Evolutionary conservation across 2,113 vertebrate species (phyloP).

Genomic region (Puntigrus tetrazona): DNA sequence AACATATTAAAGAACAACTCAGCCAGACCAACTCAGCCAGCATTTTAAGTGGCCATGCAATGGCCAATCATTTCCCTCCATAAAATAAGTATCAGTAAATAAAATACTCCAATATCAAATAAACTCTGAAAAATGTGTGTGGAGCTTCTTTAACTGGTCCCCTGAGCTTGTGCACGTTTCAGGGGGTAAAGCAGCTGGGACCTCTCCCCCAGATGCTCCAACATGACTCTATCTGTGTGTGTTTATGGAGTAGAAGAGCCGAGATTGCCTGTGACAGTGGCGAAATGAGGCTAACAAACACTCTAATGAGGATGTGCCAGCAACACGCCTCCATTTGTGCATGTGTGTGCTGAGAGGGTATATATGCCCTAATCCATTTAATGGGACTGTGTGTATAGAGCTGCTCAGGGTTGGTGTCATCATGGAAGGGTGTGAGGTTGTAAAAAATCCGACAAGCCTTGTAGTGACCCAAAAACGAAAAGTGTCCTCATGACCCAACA

Average conservation of each 20-base stretch:
- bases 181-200: slow-evolving; percentile 59
- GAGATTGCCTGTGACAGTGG: slow-evolving; percentile 77
- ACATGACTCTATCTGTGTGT: slow-evolving; percentile 45
- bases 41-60: background rate
- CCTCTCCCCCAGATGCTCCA: slow-evolving; percentile 28
- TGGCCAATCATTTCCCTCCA: background rate
- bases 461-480: background rate
- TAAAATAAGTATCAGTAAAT: background rate
- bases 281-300: slow-evolving; percentile 81
- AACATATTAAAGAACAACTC: background rate
- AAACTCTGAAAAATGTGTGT: background rate
- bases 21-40: background rate
- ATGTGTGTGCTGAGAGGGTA: slow-evolving; percentile 37
- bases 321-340: slow-evolving; percentile 64
- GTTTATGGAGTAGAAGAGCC: slow-evolving; percentile 62
- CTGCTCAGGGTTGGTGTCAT: slow-evolving; percentile 31
- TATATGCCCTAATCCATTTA: slow-evolving; percentile 56
- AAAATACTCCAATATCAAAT: background rate
- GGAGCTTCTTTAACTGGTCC: slow-evolving; percentile 36
- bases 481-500: background rate
- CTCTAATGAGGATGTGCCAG: slow-evolving; percentile 69
- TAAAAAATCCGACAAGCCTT: background rate
- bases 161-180: slow-evolving; percentile 21
- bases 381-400: slow-evolving; percentile 46
- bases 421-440: slow-evolving; percentile 7